A percentile compares a stretch with the other conserved stretches of the same genome.
phyloP scores from a whole-genome alignment of 2,113 vertebrate genomes.

The Cavia aperea region DNA sequence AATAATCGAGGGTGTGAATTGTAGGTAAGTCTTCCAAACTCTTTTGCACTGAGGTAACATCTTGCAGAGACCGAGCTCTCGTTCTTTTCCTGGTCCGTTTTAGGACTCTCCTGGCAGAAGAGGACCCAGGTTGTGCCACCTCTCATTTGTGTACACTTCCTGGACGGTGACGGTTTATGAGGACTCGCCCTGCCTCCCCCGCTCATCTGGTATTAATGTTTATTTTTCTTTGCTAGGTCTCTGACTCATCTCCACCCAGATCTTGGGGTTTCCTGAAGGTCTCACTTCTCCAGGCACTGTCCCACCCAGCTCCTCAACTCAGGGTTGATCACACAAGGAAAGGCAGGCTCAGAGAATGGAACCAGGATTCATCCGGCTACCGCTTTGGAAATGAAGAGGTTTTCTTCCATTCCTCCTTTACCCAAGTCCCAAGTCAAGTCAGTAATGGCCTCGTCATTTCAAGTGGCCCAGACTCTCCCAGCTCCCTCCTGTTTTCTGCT shows the following conservation, averaged over 20 bases:
- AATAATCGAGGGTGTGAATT: not conserved
- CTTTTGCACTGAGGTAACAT: not conserved
- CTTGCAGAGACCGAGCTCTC: not conserved
- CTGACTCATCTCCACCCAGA: slow-evolving; percentile 53
- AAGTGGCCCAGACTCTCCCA: not conserved
- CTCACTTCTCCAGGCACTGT: not conserved
- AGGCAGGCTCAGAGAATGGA: not conserved
- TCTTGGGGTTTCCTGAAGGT: slow-evolving; percentile 23
- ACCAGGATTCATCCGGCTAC: not conserved
- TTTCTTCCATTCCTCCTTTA: not conserved
- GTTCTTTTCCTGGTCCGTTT: not conserved
- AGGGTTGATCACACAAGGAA: not conserved
- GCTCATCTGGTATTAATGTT: slow-evolving; percentile 49
- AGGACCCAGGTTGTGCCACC: not conserved
- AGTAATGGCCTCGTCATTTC: not conserved
- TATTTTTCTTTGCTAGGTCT: slow-evolving; percentile 16
- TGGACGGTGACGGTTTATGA: not conserved
- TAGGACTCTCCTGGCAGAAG: slow-evolving; percentile 33
- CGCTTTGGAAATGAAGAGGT: not conserved
- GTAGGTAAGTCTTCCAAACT: not conserved
- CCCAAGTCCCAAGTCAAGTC: not conserved
- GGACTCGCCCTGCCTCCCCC: not conserved
- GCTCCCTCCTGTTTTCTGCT: not conserved
- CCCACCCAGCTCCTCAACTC: not conserved
- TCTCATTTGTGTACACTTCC: not conserved